These are phyloP conservation scores for Phymatocera aterrima DNA, from an alignment of 2,888 invertebrate genomes.

Conservation along the genomic window DNA sequence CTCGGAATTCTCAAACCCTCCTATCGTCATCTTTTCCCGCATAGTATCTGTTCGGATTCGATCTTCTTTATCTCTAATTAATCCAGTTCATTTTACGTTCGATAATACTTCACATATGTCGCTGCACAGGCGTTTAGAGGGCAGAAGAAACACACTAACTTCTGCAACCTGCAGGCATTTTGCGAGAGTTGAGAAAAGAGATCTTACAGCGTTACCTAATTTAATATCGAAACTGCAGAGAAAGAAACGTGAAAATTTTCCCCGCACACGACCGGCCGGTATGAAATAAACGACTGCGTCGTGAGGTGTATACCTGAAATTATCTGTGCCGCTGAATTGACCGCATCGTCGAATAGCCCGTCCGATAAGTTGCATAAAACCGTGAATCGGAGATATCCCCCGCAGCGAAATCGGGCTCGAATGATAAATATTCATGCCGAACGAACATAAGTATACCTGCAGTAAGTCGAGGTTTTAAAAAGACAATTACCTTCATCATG, in stretches of 20 bases:
- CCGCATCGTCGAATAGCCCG: background rate
- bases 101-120: background rate
- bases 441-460: background rate
- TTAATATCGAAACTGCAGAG: background rate
- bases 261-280: background rate
- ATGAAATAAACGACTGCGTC: background rate
- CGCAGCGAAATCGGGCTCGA: background rate
- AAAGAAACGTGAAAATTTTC: no score
- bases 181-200: background rate
- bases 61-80: no score
- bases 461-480: background rate
- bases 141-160: background rate
- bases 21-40: background rate
- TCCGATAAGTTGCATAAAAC: background rate
- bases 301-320: background rate
- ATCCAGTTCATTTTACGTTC: no score
- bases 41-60: no score
- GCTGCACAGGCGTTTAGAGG: background rate
- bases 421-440: slow-evolving; percentile 20
- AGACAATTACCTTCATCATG: background rate
- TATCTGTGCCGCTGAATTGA: background rate
- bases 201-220: background rate
- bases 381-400: background rate
- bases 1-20: background rate
- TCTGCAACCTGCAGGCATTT: background rate